Conservation (phyloP, 2,113 vertebrate genomes). For the Spheniscus mendiculus region DNA sequence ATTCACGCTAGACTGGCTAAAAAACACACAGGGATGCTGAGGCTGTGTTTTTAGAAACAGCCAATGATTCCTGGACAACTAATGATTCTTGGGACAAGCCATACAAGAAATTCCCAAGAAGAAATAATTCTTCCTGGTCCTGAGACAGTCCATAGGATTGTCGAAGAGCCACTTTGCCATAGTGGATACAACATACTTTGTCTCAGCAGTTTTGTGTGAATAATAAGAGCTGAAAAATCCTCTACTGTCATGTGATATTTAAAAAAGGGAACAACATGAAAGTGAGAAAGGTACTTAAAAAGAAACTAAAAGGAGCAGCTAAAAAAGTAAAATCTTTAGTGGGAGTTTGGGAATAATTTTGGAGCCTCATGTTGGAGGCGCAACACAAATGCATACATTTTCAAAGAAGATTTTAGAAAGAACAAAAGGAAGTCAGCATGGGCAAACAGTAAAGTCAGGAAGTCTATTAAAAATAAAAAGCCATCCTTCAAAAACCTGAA, state of each 20-base stretch:
- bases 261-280: background rate
- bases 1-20: background rate
- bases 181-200: background rate
- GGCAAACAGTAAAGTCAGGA: background rate
- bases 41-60: background rate
- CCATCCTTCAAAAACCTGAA: background rate
- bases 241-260: background rate
- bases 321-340: background rate
- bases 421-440: background rate
- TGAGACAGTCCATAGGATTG: background rate
- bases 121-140: background rate
- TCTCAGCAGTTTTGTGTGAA: background rate
- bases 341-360: background rate
- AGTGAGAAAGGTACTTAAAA: background rate
- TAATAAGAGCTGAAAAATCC: background rate
- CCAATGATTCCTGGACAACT: background rate
- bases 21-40: background rate
- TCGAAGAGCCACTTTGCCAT: accelerated
- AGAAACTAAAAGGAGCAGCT: background rate
- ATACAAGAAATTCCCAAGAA: background rate
- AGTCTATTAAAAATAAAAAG: background rate
- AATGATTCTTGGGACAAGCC: background rate
- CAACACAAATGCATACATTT: background rate
- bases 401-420: background rate
- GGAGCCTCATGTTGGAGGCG: background rate